A percentile compares a stretch with the other conserved stretches of the same genome.
Evolutionary conservation across 2,888 invertebrate species (phyloP).

Genomic region (Eretmocerus hayati): DNA sequence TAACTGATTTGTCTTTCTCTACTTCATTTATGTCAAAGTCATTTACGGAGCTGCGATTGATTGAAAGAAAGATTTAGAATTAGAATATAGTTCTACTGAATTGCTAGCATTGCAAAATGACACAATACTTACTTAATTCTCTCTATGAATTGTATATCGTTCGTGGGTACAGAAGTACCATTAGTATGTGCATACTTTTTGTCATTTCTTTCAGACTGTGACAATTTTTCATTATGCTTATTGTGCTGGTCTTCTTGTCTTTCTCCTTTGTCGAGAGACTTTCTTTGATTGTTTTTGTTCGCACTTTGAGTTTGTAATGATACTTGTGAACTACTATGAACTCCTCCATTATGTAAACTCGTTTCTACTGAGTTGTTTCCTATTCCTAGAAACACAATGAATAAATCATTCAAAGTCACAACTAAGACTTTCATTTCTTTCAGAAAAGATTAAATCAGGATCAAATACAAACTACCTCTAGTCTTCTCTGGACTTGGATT

Average conservation of each 20-base stretch:
- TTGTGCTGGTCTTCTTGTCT: slow-evolving; percentile 43
- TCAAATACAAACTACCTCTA: slow-evolving; percentile 45
- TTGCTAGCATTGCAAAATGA: background rate
- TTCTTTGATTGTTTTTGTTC: slow-evolving; percentile 52
- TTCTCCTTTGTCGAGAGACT: slow-evolving; percentile 50
- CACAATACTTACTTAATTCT: slow-evolving; percentile 41
- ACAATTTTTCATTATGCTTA: slow-evolving; percentile 39
- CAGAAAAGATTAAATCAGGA: background rate
- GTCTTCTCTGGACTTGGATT: slow-evolving; percentile 49
- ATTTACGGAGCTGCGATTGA: slow-evolving; percentile 49
- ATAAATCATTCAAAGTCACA: slow-evolving; percentile 3
- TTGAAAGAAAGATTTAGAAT: too few species aligned
- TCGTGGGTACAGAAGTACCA: slow-evolving; percentile 43
- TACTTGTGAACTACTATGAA: slow-evolving; percentile 38
- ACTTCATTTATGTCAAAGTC: slow-evolving; percentile 49
- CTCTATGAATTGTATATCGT: slow-evolving; percentile 49
- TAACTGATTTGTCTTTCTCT: slow-evolving; percentile 48
- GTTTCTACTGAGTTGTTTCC: slow-evolving; percentile 28
- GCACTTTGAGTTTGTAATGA: slow-evolving; percentile 37
- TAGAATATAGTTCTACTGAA: background rate
- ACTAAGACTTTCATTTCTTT: background rate
- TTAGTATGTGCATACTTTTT: slow-evolving; percentile 47
- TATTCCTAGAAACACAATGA: slow-evolving; percentile 13
- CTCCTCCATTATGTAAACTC: slow-evolving; percentile 41
- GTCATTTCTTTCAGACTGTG: slow-evolving; percentile 41